Conservation (phyloP, 1,140 invertebrate species). For the Bombyx mori region ASM3026992v2 NC_085129.1:10595501-10596000, state of each 20-base stretch:
- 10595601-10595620: slow-evolving; percentile 60
- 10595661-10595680: slow-evolving; percentile 28
- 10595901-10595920: too few relatives aligned
- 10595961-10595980: too few relatives aligned
- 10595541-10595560: slow-evolving; percentile 49
- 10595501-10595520: slow-evolving; percentile 2
- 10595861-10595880: too few relatives aligned
- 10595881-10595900: too few relatives aligned
- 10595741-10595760: slow-evolving; percentile 7
- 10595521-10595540: slow-evolving; percentile 25
- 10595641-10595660: slow-evolving; percentile 52
- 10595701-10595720: neutral
- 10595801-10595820: too few relatives aligned
- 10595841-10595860: too few relatives aligned
- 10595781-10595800: too few relatives aligned
- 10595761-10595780: neutral
- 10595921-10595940: too few relatives aligned
- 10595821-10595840: too few relatives aligned
- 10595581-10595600: slow-evolving; percentile 59
- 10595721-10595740: slow-evolving; percentile 6
- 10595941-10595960: too few relatives aligned
- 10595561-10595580: slow-evolving; percentile 59
- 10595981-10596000: too few relatives aligned
- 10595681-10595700: neutral
- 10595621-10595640: slow-evolving; percentile 66